Conservation (phyloP, 2,888 invertebrate genomes). For the Mechanitis mazaeus region DNA sequence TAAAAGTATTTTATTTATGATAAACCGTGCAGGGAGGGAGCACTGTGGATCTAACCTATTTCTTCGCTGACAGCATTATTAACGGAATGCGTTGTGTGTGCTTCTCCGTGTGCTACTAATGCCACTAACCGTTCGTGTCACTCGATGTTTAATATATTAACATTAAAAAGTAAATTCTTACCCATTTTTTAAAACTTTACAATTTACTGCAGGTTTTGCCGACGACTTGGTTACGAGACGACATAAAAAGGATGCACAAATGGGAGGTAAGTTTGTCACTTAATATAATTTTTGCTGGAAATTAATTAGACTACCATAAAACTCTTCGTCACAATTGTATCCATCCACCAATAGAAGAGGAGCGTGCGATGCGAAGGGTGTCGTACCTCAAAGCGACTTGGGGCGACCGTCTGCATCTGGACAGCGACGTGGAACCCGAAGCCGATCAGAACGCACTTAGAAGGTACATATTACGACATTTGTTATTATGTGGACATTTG, state of each 20-base stretch:
- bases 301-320: not conserved
- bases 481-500: conserved; percentile 16
- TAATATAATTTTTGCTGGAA: not conserved
- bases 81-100: conserved; percentile 63
- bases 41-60: conserved; percentile 45
- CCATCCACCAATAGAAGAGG: conserved; percentile 82
- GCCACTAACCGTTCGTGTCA: conserved; percentile 43
- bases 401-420: conserved; percentile 84
- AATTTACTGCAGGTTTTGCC: conserved; percentile 61
- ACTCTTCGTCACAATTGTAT: conserved; percentile 1
- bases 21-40: conserved; percentile 38
- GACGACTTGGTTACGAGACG: conserved; percentile 73
- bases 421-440: conserved; percentile 80
- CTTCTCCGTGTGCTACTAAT: conserved; percentile 71
- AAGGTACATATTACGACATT: conserved; percentile 69
- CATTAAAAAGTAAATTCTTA: not conserved
- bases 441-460: conserved; percentile 78
- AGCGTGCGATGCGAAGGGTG: conserved; percentile 89
- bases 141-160: conserved; percentile 47
- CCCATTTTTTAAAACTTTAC: conserved; percentile 21
- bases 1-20: not conserved
- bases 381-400: conserved; percentile 97
- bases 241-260: conserved; percentile 73
- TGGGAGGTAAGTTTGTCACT: conserved; percentile 58
- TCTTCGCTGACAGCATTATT: conserved; percentile 43